These are phyloP conservation scores for Hypanus sabinus DNA, from an alignment of 2,113 vertebrate genomes.

Conservation along the genomic window DNA sequence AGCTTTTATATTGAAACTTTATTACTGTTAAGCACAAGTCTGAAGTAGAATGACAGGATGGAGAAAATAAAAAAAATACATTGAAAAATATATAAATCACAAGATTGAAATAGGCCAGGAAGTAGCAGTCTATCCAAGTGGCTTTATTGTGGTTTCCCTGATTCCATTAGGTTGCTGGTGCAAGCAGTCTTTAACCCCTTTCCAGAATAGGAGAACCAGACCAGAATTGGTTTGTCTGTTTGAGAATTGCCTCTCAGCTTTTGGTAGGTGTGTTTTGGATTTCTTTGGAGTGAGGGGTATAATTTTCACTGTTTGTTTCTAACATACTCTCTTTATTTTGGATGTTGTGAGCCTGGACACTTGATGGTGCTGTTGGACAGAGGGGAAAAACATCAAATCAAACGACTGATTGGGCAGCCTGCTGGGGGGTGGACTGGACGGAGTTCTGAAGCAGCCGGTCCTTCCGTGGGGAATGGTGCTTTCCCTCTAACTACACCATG, in stretches of 20 bases:
- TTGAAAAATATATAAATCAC: neutral
- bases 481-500: too few relatives aligned
- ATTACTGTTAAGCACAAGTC: too few relatives aligned
- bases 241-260: neutral
- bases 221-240: neutral
- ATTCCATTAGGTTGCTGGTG: neutral
- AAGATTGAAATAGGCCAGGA: neutral
- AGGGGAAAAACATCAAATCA: neutral
- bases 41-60: neutral
- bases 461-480: too few relatives aligned
- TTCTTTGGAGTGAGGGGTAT: too few relatives aligned
- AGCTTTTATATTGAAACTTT: neutral
- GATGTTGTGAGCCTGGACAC: neutral
- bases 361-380: constrained; percentile 14
- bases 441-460: too few relatives aligned
- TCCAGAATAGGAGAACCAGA: neutral
- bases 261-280: neutral
- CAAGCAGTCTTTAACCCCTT: neutral
- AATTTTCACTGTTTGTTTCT: neutral
- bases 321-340: neutral
- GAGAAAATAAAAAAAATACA: too few relatives aligned
- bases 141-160: neutral
- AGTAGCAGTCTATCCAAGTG: neutral
- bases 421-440: neutral
- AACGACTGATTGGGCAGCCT: too few relatives aligned